These are phyloP conservation scores for Crocidura indochinensis DNA, from an alignment of 2,797 vertebrate genomes.

Conservation along the genomic window DNA sequence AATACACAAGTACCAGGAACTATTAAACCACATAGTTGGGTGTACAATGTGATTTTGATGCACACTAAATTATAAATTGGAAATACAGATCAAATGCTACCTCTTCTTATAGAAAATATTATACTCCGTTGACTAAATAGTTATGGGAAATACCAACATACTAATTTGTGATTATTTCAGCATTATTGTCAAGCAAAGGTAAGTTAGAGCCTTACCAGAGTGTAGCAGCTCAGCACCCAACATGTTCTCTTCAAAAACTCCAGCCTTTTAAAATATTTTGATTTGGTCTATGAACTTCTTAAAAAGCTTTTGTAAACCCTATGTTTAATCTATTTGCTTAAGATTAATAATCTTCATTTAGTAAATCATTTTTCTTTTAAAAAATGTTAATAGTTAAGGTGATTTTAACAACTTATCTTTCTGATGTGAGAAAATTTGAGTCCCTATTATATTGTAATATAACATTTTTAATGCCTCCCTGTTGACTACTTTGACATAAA, in stretches of 20 bases:
- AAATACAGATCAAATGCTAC: background rate
- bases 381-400: background rate
- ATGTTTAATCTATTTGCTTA: too few relatives aligned
- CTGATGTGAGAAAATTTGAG: background rate
- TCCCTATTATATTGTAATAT: background rate
- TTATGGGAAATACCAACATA: background rate
- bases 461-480: background rate
- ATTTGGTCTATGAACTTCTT: background rate
- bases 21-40: background rate
- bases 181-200: background rate
- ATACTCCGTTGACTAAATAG: background rate
- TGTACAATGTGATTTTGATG: background rate
- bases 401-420: background rate
- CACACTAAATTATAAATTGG: background rate
- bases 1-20: background rate
- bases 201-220: background rate
- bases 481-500: background rate
- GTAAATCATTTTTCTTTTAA: background rate
- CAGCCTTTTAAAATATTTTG: constrained; percentile 17
- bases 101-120: background rate
- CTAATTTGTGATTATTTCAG: background rate
- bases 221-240: too few relatives aligned
- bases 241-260: background rate
- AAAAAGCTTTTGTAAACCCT: background rate
- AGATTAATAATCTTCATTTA: too few relatives aligned